A percentile compares a stretch with the other conserved stretches of the same genome.
These are phyloP conservation scores for Siniperca obscura DNA, from an alignment of 2,797 vertebrate species.

Conservation along the genomic window DNA sequence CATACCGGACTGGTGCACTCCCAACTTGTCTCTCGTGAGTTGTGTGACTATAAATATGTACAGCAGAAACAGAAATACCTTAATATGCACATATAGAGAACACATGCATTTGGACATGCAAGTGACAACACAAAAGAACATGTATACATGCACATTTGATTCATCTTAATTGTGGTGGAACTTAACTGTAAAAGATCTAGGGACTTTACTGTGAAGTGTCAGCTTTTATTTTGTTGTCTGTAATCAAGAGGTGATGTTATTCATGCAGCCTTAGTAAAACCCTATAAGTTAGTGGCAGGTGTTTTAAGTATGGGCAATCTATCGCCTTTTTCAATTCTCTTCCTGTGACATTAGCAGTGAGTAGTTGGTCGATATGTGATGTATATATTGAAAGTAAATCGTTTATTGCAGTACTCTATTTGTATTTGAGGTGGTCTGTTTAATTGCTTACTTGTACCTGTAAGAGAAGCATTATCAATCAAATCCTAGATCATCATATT, in stretches of 20 bases:
- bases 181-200: neutral
- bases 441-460: too few species aligned
- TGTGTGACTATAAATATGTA: neutral
- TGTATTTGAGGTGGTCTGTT: too few species aligned
- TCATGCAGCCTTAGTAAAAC: neutral
- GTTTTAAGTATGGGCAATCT: neutral
- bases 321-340: neutral
- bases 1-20: constrained; percentile 80
- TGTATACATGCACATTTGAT: neutral
- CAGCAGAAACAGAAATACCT: constrained; percentile 17
- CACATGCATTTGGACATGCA: neutral
- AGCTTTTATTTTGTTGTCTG: neutral
- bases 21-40: constrained; percentile 86
- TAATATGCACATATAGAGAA: neutral
- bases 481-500: too few species aligned
- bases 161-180: neutral
- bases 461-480: too few species aligned
- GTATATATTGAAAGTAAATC: neutral
- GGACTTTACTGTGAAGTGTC: neutral
- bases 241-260: neutral
- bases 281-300: neutral
- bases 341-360: neutral
- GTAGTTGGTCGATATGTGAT: neutral
- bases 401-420: neutral
- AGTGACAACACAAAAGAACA: neutral